These are phyloP conservation scores for Adelphocoris suturalis DNA, from an alignment of 2,888 invertebrate species.

Conservation along the genomic window DNA sequence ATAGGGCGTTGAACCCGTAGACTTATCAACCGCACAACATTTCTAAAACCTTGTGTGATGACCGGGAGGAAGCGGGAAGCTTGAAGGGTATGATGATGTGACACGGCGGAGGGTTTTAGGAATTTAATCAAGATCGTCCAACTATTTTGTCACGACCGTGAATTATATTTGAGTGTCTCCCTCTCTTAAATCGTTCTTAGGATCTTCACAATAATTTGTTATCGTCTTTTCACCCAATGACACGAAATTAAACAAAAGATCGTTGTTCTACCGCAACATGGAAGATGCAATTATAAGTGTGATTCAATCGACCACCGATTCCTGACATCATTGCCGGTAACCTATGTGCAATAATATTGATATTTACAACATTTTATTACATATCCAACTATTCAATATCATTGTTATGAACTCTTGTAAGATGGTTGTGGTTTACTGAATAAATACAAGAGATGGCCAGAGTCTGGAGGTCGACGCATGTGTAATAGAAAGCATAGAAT, in stretches of 20 bases:
- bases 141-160: conserved; percentile 14
- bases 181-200: background rate
- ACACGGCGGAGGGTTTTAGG: background rate
- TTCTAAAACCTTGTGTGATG: background rate
- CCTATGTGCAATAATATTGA: too few species aligned
- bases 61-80: background rate
- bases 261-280: too few species aligned
- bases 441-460: too few species aligned
- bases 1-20: conserved; percentile 19
- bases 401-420: too few species aligned
- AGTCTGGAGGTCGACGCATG: too few species aligned
- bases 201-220: background rate
- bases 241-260: background rate
- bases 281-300: too few species aligned
- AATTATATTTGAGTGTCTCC: background rate
- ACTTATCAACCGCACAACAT: background rate
- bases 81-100: background rate
- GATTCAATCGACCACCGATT: too few species aligned
- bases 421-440: too few species aligned
- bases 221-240: background rate
- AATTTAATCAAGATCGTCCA: conserved; percentile 48
- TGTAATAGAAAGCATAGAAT: too few species aligned
- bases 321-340: too few species aligned
- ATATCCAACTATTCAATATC: too few species aligned
- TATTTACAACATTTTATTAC: too few species aligned